Conservation (phyloP, 1,140 invertebrate species). For the Pogonomyrmex barbatus region DNA sequence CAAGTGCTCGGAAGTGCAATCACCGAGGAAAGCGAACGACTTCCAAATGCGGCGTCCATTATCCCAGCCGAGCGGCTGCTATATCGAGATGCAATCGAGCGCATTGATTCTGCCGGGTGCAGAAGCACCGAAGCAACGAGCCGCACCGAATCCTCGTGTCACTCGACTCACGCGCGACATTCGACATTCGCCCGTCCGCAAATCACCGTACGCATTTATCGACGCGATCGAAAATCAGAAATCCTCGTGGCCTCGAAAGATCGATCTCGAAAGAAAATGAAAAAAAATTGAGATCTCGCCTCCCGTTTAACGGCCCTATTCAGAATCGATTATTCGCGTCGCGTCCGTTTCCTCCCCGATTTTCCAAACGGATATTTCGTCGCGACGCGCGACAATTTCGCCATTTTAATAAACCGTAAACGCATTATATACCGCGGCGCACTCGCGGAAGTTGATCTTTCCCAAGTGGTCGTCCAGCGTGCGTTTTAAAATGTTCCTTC, state of each 20-base stretch:
- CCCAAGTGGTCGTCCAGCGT: neutral
- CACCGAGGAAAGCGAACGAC: neutral
- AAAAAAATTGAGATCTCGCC: neutral
- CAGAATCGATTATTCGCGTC: neutral
- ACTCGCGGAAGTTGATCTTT: slow-evolving; percentile 4
- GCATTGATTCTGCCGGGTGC: slow-evolving; percentile 49
- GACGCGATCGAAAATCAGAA: neutral
- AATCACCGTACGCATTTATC: neutral
- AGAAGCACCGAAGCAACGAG: neutral
- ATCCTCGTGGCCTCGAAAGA: no score
- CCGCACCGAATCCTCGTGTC: neutral
- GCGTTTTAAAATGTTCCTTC: slow-evolving; percentile 17
- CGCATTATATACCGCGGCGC: neutral
- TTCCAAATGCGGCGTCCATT: slow-evolving; percentile 38
- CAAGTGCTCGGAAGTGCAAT: neutral
- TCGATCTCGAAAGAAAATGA: neutral
- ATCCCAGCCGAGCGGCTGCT: slow-evolving; percentile 17
- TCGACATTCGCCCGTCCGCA: neutral
- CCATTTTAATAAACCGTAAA: slow-evolving; percentile 9
- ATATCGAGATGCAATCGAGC: slow-evolving; percentile 47
- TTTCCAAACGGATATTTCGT: neutral
- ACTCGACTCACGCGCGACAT: slow-evolving; percentile 4
- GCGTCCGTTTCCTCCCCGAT: neutral
- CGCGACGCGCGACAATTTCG: neutral
- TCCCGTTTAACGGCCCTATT: neutral